Evolutionary conservation across 2,888 invertebrate species (phyloP).

Genomic region (Parapristionchus giblindavisi): DNA sequence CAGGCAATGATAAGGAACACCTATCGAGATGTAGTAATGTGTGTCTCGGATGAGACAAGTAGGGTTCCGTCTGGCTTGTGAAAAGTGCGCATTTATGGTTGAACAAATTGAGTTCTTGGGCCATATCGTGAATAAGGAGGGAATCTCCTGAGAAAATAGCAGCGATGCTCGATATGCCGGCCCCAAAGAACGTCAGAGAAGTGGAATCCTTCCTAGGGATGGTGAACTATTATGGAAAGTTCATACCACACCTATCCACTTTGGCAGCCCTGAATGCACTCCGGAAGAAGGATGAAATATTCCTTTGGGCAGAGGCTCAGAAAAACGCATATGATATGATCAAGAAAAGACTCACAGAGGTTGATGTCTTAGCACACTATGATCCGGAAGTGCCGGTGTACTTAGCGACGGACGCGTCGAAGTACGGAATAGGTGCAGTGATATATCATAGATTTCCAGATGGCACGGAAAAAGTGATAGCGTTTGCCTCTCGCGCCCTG

Average conservation of each 20-base stretch:
- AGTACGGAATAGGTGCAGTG: conserved; percentile 55
- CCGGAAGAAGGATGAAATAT: conserved; percentile 28
- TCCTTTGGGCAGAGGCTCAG: not conserved
- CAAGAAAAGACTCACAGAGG: not conserved
- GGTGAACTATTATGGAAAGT: conserved; percentile 61
- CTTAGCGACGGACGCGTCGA: conserved; percentile 48
- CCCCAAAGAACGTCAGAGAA: conserved; percentile 56
- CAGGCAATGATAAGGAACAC: conserved; percentile 42
- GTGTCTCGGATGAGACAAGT: conserved; percentile 45
- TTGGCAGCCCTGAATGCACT: conserved; percentile 54
- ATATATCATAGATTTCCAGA: conserved; percentile 56
- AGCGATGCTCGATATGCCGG: conserved; percentile 57
- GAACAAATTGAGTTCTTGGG: conserved; percentile 56
- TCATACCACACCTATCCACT: conserved; percentile 56
- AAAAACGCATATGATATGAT: not conserved
- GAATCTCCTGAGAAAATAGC: conserved; percentile 52
- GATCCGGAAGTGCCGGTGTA: conserved; percentile 42
- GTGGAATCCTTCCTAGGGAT: conserved; percentile 61
- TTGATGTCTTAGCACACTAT: conserved; percentile 44
- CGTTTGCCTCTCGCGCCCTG: conserved; percentile 54
- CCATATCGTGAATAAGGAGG: conserved; percentile 48
- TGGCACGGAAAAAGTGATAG: conserved; percentile 51
- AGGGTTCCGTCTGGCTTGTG: too few relatives aligned
- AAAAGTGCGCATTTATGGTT: conserved; percentile 55
- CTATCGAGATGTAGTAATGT: too few relatives aligned